These are phyloP conservation scores for Seira ritae DNA, from an alignment of 2,888 invertebrate genomes.

Conservation along the genomic window DNA sequence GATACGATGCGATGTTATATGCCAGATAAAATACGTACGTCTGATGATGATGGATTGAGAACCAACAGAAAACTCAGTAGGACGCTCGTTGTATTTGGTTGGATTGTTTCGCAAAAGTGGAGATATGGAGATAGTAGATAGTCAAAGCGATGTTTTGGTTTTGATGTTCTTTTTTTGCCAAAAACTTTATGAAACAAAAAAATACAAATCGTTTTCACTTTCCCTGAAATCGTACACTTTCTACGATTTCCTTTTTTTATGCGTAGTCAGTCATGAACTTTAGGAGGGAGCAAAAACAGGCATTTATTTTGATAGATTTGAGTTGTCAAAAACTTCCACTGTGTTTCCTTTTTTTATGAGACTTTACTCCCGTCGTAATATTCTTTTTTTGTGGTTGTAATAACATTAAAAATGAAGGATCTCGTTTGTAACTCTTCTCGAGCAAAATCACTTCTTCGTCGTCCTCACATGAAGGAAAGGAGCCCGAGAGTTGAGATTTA, in stretches of 20 bases:
- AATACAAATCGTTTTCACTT: constrained; percentile 26
- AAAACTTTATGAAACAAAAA: neutral
- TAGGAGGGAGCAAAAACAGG: constrained; percentile 7
- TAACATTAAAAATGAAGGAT: constrained; percentile 1
- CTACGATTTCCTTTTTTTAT: neutral
- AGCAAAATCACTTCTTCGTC: constrained; percentile 15
- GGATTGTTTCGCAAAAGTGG: neutral
- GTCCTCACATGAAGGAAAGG: neutral
- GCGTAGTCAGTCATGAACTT: neutral
- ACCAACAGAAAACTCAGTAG: constrained; percentile 50
- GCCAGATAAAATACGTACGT: constrained; percentile 39
- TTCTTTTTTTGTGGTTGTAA: constrained; percentile 6
- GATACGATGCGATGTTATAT: constrained; percentile 36
- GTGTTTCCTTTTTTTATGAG: constrained; percentile 29
- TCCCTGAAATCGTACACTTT: neutral
- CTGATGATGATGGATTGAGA: constrained; percentile 55
- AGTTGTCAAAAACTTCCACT: constrained; percentile 53
- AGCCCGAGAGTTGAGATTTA: constrained; percentile 13
- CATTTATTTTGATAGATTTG: constrained; percentile 63
- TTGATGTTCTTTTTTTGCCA: neutral
- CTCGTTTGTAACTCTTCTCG: neutral
- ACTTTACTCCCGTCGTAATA: constrained; percentile 28
- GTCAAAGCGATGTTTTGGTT: neutral
- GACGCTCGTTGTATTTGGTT: neutral
- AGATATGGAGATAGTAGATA: too few relatives aligned